A percentile compares a stretch with the other conserved stretches of the same genome.
These are phyloP conservation scores for Eidolon dupreanum DNA, from an alignment of 2,797 vertebrate genomes.

Conservation along the genomic window DNA sequence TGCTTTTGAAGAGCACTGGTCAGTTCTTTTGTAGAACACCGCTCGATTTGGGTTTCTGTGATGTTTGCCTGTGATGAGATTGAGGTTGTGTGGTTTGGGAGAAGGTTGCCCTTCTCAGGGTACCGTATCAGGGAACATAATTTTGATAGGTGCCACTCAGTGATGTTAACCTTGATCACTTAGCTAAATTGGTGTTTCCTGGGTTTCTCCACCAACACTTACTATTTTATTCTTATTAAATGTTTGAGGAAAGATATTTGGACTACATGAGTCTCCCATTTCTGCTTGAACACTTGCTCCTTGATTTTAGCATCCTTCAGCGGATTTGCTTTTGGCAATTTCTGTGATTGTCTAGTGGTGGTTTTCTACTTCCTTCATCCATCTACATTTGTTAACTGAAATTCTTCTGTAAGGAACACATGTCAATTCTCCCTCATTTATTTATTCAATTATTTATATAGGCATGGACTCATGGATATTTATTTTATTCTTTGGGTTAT, in stretches of 20 bases:
- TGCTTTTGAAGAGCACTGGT: neutral
- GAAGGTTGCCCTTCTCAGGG: neutral
- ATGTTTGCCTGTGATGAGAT: neutral
- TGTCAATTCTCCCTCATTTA: neutral
- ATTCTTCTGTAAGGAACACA: neutral
- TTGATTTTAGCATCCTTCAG: neutral
- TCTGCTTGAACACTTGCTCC: neutral
- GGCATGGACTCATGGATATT: neutral
- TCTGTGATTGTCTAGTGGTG: neutral
- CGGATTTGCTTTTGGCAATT: neutral
- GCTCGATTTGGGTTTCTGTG: neutral
- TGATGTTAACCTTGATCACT: neutral
- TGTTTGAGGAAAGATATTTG: neutral
- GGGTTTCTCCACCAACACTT: neutral
- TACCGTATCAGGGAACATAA: accelerated
- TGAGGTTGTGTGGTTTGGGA: neutral
- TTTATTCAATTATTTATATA: neutral
- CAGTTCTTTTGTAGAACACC: neutral
- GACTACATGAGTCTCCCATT: neutral
- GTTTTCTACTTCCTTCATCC: neutral
- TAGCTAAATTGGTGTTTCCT: neutral
- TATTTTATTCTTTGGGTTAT: neutral
- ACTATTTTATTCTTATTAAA: neutral
- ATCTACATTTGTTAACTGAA: neutral
- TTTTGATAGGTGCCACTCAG: neutral